Conservation (phyloP, 2,797 vertebrate genomes). For the Manis javanica region DNA sequence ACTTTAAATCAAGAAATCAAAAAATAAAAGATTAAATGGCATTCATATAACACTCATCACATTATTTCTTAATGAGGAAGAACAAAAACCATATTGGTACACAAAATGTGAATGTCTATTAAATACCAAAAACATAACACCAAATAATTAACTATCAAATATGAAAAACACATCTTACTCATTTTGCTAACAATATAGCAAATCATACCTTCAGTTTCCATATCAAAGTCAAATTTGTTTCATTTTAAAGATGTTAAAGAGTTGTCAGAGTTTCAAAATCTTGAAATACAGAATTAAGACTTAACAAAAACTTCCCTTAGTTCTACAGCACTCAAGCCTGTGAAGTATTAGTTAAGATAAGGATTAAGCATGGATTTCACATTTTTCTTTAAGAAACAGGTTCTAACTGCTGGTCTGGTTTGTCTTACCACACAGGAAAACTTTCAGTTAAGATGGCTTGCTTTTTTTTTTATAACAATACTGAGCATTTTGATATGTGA, state of each 20-base stretch:
- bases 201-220: not conserved
- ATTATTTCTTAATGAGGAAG: not conserved
- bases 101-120: constrained; percentile 9
- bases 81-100: constrained; percentile 38
- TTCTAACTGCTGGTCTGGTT: not conserved
- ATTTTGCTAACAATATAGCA: constrained; percentile 45
- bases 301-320: not conserved
- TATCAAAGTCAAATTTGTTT: not conserved
- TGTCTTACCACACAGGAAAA: constrained; percentile 1
- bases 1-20: not conserved
- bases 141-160: constrained; percentile 1
- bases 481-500: not conserved
- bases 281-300: constrained; percentile 5
- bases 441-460: not conserved
- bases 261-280: not conserved
- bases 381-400: constrained; percentile 40
- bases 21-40: constrained; percentile 9
- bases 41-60: not conserved
- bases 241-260: not conserved
- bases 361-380: not conserved
- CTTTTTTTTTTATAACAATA: not conserved
- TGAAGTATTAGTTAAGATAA: not conserved
- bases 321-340: not conserved
- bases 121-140: not conserved
- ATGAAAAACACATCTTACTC: not conserved